Evolutionary conservation across 2,797 vertebrate genomes (phyloP), one percentile per base, ranked within the genome.

Genomic region (Cottoperca gobio): DNA sequence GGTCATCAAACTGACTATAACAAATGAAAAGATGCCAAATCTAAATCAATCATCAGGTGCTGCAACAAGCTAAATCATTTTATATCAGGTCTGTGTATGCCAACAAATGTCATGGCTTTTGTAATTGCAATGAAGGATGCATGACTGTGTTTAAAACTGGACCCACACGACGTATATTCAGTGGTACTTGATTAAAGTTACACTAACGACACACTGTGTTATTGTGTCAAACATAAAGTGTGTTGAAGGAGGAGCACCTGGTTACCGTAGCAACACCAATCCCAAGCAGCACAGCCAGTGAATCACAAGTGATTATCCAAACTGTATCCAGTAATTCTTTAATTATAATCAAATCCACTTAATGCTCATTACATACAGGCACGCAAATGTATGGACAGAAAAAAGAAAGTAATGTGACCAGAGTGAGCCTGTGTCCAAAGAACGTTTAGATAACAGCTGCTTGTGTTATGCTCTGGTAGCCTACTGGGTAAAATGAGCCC

Each of bases 291-390:
- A 66, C 39, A 39, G 70, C 46, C 49, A 72, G 31, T 91, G 84
- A 85, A 86, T 92, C 87, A 90, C 52, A 40, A 63, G 68, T 81
- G 78, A 89, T 91, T 85, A 93, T 91, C 85, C 79, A 59, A 86
- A 88, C 79, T 50, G 91, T 90, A 91, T 86, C 81, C 74, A 52
- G 52, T 85, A 73, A 46, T 89, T 93, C 88, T 70, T 86, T 78
- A 55, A 89, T 80, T 61, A 73, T 64, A 66, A 82, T 83, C 53
- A 83, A 85, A 90, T 88, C 72, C 68, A 82, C 70, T 87, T 88
- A 84, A 78, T 60, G 13, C 57, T 73, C 39, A 76, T 79, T 52
- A 81, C 33, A 57, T 33, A 39, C 11, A 73, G 16, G 60, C 63
- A 73, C 3, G 8, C 21, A 54, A 58, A 24, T 45, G 26, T 54